A percentile compares a stretch with the other conserved stretches of the same genome.
phyloP scores from a whole-genome alignment of 2,797 vertebrate species.

The Anableps anableps region DNA sequence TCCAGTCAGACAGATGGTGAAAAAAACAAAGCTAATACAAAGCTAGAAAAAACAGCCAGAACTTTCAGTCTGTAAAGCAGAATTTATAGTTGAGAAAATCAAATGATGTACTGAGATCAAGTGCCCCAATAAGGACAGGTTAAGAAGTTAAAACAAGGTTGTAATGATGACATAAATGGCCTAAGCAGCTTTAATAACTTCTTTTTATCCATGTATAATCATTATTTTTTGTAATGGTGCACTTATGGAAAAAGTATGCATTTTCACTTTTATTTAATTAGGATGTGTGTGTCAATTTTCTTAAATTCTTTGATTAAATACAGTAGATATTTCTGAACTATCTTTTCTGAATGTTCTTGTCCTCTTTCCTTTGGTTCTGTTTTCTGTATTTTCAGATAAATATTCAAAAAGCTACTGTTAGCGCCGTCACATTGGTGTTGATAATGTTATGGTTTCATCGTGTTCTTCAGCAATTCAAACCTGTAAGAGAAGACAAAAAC shows the following conservation, averaged over 20 bases:
- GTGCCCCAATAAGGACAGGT: not conserved
- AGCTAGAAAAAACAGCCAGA: not conserved
- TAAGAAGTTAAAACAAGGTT: not conserved
- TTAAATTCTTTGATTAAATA: not conserved
- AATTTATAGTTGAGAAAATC: not conserved
- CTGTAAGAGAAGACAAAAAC: conserved; percentile 9
- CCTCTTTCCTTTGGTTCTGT: not conserved
- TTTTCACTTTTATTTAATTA: not conserved
- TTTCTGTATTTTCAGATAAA: not conserved
- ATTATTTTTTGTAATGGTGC: not conserved
- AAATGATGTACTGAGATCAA: not conserved
- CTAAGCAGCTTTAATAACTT: not conserved
- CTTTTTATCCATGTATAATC: not conserved
- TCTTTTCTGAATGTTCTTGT: too few species aligned
- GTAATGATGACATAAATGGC: not conserved
- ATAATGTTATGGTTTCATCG: not conserved
- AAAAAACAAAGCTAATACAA: not conserved
- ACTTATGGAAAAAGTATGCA: not conserved
- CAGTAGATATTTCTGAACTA: not conserved
- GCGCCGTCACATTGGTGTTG: not conserved
- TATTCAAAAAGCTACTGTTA: not conserved
- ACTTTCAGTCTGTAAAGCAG: not conserved
- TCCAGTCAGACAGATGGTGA: not conserved
- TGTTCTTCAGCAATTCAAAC: not conserved
- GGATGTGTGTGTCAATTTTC: not conserved